Base-by-base conservation (phyloP, 2,888 invertebrate genomes). In the Schrankia costaestrigalis region DNA sequence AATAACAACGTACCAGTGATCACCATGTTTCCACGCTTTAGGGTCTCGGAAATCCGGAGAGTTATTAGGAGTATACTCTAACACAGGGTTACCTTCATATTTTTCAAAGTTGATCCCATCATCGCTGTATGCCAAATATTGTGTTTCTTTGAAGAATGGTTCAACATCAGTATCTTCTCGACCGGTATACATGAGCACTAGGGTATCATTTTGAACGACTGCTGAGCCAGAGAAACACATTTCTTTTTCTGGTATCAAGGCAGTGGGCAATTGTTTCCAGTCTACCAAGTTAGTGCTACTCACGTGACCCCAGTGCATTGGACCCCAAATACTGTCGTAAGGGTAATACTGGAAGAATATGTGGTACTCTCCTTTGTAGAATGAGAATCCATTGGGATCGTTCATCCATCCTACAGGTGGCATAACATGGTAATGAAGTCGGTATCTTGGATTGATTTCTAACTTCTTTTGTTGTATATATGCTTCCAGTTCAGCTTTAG, bases 251-350 rank as follows among this genome's bases (percentile, higher is more conserved):
- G 90, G 89, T 2, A 83, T 26, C 3, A 90, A 56, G 1, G 90
- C 89, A 4, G 89, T 85, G 0, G 88, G 87, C 1, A 80, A 56
- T 30, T 84, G 71, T 17, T 68, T 65, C 90, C 90, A 90, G 42
- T 78, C 69, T 0, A 90, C 77, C 10, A 90, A 59, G 42, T 90
- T 87, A 0, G 66, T 52, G 31, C 89, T 88, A 1, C 63, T 43
- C 1, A 59, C 81, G 41, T 90, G 90, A 0, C 89, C 90, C 90
- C 90, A 90, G 37, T 89, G 88, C 82, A 89, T 89, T 0, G 86
- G 81, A 0, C 86, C 86, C 83, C 81, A 85, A 0, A 62, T 52
- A 11, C 79, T 72, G 17, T 75, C 78, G 33, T 85, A 79, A 0
- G 90, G 90, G 44, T 90, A 84, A 43, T 77, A 87, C 53, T 90